A percentile compares a stretch with the other conserved stretches of the same genome.
phyloP scores from a whole-genome alignment of 2,113 vertebrate genomes.

The Cettia cetti region DNA sequence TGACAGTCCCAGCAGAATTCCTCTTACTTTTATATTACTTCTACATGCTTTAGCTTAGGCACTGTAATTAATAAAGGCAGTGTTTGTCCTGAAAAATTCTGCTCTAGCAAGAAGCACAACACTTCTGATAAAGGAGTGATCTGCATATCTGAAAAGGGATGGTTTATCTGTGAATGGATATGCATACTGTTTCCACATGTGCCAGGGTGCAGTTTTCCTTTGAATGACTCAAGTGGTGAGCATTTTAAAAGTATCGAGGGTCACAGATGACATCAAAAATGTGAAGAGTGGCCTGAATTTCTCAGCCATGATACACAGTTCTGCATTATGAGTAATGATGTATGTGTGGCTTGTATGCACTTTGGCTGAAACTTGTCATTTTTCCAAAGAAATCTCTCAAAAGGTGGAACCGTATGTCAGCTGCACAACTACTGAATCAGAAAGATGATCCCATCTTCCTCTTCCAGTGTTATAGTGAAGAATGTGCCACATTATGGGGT shows the following conservation, averaged over 20 bases:
- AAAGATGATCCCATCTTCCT: not conserved
- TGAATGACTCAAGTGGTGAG: not conserved
- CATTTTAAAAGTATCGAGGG: not conserved
- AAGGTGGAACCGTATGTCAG: not conserved
- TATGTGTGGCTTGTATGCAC: not conserved
- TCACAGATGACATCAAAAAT: not conserved
- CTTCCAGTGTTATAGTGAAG: not conserved
- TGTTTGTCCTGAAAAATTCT: not conserved
- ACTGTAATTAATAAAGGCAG: not conserved
- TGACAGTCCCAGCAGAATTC: not conserved
- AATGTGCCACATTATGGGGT: not conserved
- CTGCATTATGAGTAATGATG: not conserved
- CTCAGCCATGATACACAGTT: not conserved
- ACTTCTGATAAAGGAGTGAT: not conserved
- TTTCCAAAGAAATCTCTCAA: not conserved
- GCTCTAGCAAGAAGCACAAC: accelerated
- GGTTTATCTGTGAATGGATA: not conserved
- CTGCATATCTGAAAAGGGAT: not conserved
- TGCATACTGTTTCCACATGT: not conserved
- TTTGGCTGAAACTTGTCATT: not conserved
- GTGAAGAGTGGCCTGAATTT: not conserved
- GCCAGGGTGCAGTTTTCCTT: not conserved
- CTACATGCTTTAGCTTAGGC: not conserved
- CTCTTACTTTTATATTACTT: not conserved
- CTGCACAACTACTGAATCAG: not conserved